These are phyloP conservation scores for Alfaro cultratus DNA, from an alignment of 2,797 vertebrate species.

Conservation along the genomic window DNA sequence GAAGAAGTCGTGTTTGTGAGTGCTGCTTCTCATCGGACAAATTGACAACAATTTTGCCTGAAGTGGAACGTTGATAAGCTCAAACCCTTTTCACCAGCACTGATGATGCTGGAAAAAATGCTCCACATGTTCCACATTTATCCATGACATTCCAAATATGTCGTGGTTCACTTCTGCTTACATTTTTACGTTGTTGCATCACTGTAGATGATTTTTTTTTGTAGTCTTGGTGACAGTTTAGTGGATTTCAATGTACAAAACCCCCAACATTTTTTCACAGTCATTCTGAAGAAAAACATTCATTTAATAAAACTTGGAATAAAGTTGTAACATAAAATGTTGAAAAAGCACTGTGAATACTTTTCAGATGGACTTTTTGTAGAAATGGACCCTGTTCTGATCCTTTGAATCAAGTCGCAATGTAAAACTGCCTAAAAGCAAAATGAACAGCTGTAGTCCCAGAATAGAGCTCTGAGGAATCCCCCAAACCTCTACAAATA, in stretches of 20 bases:
- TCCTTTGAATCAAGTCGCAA: too few relatives aligned
- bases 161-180: not conserved
- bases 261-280: too few relatives aligned
- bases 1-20: conserved; percentile 1
- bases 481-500: too few relatives aligned
- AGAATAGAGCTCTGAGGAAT: too few relatives aligned
- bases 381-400: too few relatives aligned
- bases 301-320: too few relatives aligned
- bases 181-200: not conserved
- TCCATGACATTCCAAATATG: not conserved
- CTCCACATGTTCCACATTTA: not conserved
- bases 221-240: not conserved
- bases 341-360: too few relatives aligned
- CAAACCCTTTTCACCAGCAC: not conserved
- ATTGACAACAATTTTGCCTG: not conserved
- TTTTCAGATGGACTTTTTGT: too few relatives aligned
- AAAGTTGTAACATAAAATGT: too few relatives aligned
- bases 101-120: not conserved
- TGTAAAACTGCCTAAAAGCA: too few relatives aligned
- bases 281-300: too few relatives aligned
- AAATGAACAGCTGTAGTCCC: too few relatives aligned
- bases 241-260: not conserved
- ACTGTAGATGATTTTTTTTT: not conserved
- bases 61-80: not conserved
- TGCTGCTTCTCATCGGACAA: not conserved